Base-by-base conservation (phyloP, 2,797 vertebrate species). In the Rhinatrema bivittatum region DNA sequence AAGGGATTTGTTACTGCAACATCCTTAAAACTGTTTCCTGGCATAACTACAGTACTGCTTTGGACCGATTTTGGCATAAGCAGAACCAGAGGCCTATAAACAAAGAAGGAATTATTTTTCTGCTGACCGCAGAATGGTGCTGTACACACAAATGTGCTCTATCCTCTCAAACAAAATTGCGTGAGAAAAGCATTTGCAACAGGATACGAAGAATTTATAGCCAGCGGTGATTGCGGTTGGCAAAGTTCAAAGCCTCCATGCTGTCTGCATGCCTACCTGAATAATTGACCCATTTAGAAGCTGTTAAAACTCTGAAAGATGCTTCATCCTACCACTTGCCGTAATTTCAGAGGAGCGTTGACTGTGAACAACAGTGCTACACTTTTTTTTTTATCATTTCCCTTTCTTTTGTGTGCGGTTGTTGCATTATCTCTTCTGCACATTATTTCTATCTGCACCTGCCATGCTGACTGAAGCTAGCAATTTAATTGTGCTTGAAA, bases 401-500 rank as follows among this genome's bases (percentile, higher is more conserved):
- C 48, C 21, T 20, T 33, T 43, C 34, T 50, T 56, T 67, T 53
- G 22, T 43, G 41, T 29, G n/a, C n/a, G n/a, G n/a, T 45, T 46
- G 10, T 55, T 70, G 53, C 58, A 67, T 69, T 62, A 49, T 25
- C 56, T 71, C 29, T 65, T 55, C 29, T 20, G 56, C 60, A 78
- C 82, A 75, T 87, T 86, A 81, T 74, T 72, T 77, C 71, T 60
- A 59, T 61, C 72, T 75, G 65, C 31, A 78, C 78, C 70, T 74
- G 62, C 62, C 48, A 62, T 68, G 69, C 57, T 57, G 50, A 72
- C 46, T 73, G 74, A 73, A 71, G 71, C 59, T 62, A 63, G 62
- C 88, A 81, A 87, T 87, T 87, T 87, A 67, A 83, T 85, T 88
- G 79, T 77, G 57, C 65, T 68, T 65, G 70, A 79, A 78, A 74